Base-by-base conservation (phyloP, 2,113 vertebrate genomes). In the Axis porcinus region DNA sequence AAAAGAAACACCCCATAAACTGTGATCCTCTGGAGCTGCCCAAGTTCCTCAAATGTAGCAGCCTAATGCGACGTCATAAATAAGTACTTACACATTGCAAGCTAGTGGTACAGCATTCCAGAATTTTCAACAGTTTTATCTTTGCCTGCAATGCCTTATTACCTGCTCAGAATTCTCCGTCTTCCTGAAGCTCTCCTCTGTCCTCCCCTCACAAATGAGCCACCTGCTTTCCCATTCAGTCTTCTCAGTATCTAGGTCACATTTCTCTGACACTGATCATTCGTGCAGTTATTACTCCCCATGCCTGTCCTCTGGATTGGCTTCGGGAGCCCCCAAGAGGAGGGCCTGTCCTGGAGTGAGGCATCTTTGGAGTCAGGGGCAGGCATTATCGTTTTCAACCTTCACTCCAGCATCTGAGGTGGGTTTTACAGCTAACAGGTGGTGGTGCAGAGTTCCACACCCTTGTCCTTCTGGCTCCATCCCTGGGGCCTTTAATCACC, bases 311-410 rank as follows among this genome's bases (percentile, higher is more conserved):
- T 74, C 7, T 21, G 27, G 15, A 27, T 6, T 43, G 30, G 67
- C 60, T 40, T 64, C 0, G 0, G 74, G 10, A 45, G 36, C 17
- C 47, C 8, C 1, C 0, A 30, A 28, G 60, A 33, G 33, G 23
- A 7, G 8, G 7, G 2, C 7, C n/a, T 62, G 1, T 55, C 27
- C 21, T 27, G 17, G 16, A 82, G 33, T 6, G 57, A 55, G 57
- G 33, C 25, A 15, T 13, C 43, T 70, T 50, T 70, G 62, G 54
- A 23, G 10, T 45, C 28, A 17, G 55, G 54, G 47, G 78, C 45
- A 13, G 28, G 23, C 55, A 43, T 55, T 27, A 52, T 4, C 14
- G 7, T 92, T 52, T 87, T 40, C 67, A 55, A n/a, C 6, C 12
- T 36, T 67, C 19, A 45, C 21, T 33, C 15, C 5, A 74, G 40